Percentiles rank a stretch among this genome's conserved stretches.
phyloP scores from a whole-genome alignment of 2,113 vertebrate genomes.

The Petrocephalus zakoni region DNA sequence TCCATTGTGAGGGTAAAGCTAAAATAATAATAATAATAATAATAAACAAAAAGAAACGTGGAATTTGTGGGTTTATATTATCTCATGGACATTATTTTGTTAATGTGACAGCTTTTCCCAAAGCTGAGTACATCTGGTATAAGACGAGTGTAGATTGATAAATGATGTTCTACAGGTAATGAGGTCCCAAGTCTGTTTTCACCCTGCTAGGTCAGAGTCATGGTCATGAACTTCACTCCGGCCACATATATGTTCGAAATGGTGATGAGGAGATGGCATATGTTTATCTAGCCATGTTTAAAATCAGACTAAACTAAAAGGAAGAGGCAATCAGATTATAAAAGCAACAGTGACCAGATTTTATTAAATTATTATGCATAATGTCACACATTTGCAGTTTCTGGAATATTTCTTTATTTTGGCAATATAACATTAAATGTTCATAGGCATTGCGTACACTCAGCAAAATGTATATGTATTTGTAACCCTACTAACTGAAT shows the following conservation, averaged over 20 bases:
- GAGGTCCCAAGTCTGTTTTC: neutral
- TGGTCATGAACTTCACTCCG: neutral
- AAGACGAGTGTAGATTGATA: neutral
- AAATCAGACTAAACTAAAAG: neutral
- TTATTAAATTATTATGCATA: neutral
- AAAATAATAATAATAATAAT: neutral
- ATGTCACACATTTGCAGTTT: neutral
- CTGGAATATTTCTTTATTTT: neutral
- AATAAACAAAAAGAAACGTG: neutral
- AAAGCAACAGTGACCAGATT: neutral
- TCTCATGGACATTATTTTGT: neutral
- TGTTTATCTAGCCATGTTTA: neutral
- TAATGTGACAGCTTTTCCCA: neutral
- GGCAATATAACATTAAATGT: neutral
- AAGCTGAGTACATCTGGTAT: neutral
- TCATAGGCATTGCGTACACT: conserved; percentile 11
- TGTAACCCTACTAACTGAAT: conserved; percentile 10
- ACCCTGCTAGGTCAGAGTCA: neutral
- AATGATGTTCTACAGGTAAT: neutral
- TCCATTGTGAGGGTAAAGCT: neutral
- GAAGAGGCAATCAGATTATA: neutral
- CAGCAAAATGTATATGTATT: conserved; percentile 20
- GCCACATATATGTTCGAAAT: neutral
- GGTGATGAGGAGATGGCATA: neutral
- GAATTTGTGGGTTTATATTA: neutral